phyloP scores from a whole-genome alignment of 2,797 vertebrate genomes.

The Spinus olivaceus region DNA sequence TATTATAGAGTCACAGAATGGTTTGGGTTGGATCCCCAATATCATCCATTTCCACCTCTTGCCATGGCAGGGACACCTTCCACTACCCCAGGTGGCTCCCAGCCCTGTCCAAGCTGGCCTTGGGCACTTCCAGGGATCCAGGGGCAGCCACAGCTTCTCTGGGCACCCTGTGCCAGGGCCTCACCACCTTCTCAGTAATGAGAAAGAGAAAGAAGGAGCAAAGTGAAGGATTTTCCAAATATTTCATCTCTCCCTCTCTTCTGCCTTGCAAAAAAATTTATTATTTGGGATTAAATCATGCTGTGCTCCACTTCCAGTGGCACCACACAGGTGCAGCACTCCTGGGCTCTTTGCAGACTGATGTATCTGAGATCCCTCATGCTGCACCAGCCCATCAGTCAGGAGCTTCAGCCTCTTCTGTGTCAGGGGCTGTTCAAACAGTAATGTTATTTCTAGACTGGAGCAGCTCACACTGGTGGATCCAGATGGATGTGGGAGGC shows the following conservation, averaged over 20 bases:
- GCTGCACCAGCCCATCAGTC: neutral
- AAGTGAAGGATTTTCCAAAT: neutral
- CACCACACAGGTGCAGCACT: neutral
- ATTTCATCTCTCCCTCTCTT: neutral
- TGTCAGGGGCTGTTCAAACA: neutral
- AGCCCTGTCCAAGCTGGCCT: rapidly evolving
- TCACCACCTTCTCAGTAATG: neutral
- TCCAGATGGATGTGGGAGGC: neutral
- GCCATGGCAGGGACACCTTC: neutral
- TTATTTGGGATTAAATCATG: neutral
- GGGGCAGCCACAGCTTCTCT: neutral
- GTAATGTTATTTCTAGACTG: neutral
- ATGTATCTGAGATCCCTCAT: neutral
- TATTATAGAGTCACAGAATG: neutral
- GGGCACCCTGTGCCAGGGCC: neutral
- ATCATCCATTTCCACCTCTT: neutral
- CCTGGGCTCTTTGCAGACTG: neutral
- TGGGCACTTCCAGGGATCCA: neutral
- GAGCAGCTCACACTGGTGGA: neutral
- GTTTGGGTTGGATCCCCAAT: neutral
- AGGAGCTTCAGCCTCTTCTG: neutral
- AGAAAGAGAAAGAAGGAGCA: neutral
- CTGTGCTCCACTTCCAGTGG: neutral
- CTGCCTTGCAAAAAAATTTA: rapidly evolving
- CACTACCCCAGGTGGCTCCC: rapidly evolving